These are phyloP conservation scores for Calycopis cecrops DNA, from an alignment of 1,140 invertebrate species.

Conservation along the genomic window DNA sequence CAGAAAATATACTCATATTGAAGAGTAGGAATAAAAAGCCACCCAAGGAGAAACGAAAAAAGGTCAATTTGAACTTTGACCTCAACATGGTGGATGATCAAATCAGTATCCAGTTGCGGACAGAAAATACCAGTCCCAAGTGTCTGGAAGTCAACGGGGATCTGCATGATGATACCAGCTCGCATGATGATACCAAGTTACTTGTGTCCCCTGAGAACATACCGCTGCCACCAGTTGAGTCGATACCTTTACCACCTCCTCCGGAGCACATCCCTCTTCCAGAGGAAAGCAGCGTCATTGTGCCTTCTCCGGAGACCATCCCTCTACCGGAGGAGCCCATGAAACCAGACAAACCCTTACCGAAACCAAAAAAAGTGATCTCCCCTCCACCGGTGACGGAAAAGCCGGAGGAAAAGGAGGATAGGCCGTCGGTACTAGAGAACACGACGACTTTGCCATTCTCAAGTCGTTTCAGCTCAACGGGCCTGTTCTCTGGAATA, in stretches of 20 bases:
- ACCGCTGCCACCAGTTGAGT: slow-evolving; percentile 56
- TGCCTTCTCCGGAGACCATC: slow-evolving; percentile 52
- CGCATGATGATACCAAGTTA: slow-evolving; percentile 41
- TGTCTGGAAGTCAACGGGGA: slow-evolving; percentile 53
- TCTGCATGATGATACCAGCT: slow-evolving; percentile 47
- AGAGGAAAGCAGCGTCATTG: slow-evolving; percentile 45
- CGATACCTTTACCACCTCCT: slow-evolving; percentile 50
- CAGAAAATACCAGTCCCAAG: slow-evolving; percentile 44
- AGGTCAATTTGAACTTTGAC: slow-evolving; percentile 72
- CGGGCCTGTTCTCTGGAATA: slow-evolving; percentile 63
- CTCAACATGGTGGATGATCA: slow-evolving; percentile 73
- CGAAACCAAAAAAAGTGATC: slow-evolving; percentile 12
- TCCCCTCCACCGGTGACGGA: slow-evolving; percentile 13
- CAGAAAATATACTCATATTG: slow-evolving; percentile 76
- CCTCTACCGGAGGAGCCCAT: slow-evolving; percentile 54
- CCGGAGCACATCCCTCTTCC: slow-evolving; percentile 62
- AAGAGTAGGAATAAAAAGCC: slow-evolving; percentile 77
- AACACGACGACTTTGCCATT: slow-evolving; percentile 40
- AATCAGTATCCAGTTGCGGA: slow-evolving; percentile 68
- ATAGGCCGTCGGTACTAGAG: slow-evolving; percentile 42
- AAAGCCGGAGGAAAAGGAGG: slow-evolving; percentile 37
- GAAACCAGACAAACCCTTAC: slow-evolving; percentile 28
- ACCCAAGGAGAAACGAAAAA: slow-evolving; percentile 72
- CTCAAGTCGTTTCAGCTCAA: slow-evolving; percentile 55
- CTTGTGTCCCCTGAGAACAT: slow-evolving; percentile 61